A percentile compares a stretch with the other conserved stretches of the same genome.
Evolutionary conservation across 1,140 invertebrate species (phyloP).

Genomic region (Maniola jurtina): DNA sequence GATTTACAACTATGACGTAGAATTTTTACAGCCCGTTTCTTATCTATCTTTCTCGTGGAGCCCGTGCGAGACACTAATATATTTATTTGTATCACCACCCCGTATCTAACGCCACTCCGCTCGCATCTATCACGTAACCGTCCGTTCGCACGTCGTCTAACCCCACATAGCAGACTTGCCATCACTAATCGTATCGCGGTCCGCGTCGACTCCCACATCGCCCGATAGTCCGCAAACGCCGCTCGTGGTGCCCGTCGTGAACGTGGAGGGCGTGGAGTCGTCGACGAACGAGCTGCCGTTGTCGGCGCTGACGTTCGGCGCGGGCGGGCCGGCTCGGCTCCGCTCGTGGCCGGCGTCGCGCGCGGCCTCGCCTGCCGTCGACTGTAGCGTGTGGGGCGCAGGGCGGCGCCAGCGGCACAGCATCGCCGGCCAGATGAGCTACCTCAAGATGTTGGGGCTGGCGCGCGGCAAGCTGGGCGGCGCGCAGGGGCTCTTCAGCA

Average conservation of each 20-base stretch:
- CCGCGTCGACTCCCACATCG: slow-evolving; percentile 25
- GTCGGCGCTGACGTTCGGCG: slow-evolving; percentile 77
- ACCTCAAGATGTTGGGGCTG: slow-evolving; percentile 92
- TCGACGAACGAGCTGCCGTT: slow-evolving; percentile 81
- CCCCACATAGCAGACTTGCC: not conserved
- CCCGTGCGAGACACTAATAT: slow-evolving; percentile 42
- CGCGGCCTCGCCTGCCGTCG: slow-evolving; percentile 29
- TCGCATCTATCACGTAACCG: slow-evolving; percentile 39
- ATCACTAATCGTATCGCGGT: slow-evolving; percentile 14
- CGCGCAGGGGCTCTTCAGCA: slow-evolving; percentile 91
- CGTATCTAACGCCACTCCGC: slow-evolving; percentile 47
- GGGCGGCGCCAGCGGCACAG: slow-evolving; percentile 93
- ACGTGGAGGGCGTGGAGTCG: slow-evolving; percentile 68
- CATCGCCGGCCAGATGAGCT: slow-evolving; percentile 95
- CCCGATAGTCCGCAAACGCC: slow-evolving; percentile 36
- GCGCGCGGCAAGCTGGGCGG: slow-evolving; percentile 84
- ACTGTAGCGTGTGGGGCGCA: slow-evolving; percentile 79
- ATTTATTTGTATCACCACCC: slow-evolving; percentile 54
- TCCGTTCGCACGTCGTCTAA: slow-evolving; percentile 25
- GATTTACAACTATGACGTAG: not conserved
- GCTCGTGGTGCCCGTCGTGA: slow-evolving; percentile 19
- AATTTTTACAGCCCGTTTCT: not conserved
- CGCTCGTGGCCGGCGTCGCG: slow-evolving; percentile 9
- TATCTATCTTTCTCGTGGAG: slow-evolving; percentile 11
- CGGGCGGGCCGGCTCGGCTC: slow-evolving; percentile 3